Percentiles rank a stretch among this genome's conserved stretches.
phyloP scores from a whole-genome alignment of 2,113 vertebrate species.

The Picathartes gymnocephalus region DNA sequence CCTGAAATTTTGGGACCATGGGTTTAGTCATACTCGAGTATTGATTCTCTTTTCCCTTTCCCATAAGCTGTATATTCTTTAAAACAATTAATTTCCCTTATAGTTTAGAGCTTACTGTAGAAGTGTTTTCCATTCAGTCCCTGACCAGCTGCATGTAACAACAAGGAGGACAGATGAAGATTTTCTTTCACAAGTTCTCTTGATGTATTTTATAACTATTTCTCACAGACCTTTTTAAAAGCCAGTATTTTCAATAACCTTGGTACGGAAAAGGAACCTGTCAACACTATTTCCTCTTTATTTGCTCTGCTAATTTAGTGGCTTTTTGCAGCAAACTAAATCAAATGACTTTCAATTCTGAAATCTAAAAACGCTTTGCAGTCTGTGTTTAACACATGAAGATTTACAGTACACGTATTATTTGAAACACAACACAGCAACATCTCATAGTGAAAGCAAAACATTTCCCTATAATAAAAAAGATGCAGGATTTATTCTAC shows the following conservation, averaged over 20 bases:
- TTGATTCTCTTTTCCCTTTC: neutral
- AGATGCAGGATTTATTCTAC: neutral
- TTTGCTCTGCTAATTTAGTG: neutral
- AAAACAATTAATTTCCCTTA: neutral
- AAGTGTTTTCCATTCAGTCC: neutral
- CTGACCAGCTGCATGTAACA: neutral
- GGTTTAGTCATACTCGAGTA: neutral
- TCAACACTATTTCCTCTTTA: constrained; percentile 24
- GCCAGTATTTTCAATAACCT: neutral
- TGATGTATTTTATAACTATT: neutral
- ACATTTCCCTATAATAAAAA: neutral
- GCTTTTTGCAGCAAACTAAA: neutral
- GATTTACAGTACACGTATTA: neutral
- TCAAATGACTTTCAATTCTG: neutral
- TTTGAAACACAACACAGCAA: neutral
- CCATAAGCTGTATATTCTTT: neutral
- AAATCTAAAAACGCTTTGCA: neutral
- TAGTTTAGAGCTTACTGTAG: neutral
- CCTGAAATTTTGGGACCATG: neutral
- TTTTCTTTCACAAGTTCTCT: neutral
- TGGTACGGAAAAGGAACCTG: constrained; percentile 11
- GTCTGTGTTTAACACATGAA: neutral
- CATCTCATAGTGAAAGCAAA: neutral
- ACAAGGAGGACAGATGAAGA: neutral
- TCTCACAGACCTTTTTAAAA: neutral